Conservation (phyloP, 1,140 invertebrate genomes). For the Mactra quadrangularis region DNA sequence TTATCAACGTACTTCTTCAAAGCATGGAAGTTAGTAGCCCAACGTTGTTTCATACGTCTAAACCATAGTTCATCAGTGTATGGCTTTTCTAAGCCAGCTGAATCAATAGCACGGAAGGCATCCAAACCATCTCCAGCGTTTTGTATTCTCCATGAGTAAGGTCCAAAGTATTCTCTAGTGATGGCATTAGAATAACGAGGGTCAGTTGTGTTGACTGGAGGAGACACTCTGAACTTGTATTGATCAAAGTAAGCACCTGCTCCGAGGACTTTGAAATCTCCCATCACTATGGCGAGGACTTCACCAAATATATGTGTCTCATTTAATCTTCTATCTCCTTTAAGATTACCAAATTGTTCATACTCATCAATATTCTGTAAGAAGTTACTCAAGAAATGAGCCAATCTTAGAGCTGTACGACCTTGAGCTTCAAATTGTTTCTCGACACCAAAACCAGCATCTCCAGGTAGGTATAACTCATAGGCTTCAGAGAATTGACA, state of each 20-base stretch:
- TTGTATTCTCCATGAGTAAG: constrained; percentile 92
- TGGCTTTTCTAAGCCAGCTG: constrained; percentile 83
- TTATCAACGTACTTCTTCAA: constrained; percentile 97
- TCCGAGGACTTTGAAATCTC: constrained; percentile 93
- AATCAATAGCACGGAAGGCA: constrained; percentile 80
- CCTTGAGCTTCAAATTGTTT: constrained; percentile 85
- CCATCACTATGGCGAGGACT: constrained; percentile 94
- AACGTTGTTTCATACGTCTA: constrained; percentile 93
- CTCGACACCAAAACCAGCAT: constrained; percentile 92
- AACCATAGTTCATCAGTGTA: constrained; percentile 95
- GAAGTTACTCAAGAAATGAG: constrained; percentile 97
- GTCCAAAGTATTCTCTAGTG: constrained; percentile 89
- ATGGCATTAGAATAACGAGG: constrained; percentile 84
- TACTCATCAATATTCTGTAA: constrained; percentile 96
- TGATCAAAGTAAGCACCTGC: constrained; percentile 97
- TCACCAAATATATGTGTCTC: constrained; percentile 83
- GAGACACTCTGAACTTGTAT: constrained; percentile 92
- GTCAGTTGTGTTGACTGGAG: constrained; percentile 88
- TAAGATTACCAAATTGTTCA: constrained; percentile 94
- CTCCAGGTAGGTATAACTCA: constrained; percentile 80
- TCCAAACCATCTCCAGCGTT: constrained; percentile 91
- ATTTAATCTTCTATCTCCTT: constrained; percentile 79
- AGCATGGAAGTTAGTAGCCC: constrained; percentile 96
- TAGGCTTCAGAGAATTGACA: constrained; percentile 72
- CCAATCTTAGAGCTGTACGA: constrained; percentile 95